Evolutionary conservation across 1,140 invertebrate species (phyloP), one percentile per base, ranked within the genome.

Genomic region (Coptotermes formosanus): DNA sequence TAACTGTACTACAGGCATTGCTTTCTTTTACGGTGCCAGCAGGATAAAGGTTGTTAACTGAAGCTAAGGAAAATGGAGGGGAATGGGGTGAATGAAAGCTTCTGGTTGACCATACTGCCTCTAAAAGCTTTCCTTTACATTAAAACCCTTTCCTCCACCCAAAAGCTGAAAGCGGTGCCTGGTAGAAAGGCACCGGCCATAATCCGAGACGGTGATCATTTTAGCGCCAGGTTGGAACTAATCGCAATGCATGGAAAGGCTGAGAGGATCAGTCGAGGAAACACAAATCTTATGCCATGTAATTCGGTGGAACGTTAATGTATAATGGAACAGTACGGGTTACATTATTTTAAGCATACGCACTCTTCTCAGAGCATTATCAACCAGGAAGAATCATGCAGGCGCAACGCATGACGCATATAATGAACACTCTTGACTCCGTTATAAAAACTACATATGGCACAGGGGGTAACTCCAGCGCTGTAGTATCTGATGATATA

Each of bases 71-170:
- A 75, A 30, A 75, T 30, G 64, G 7, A 75, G 64, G n/a, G 64
- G 64, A 25, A 30, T 25, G 64, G 25, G 64, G 64, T 30, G 64
- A 75, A 75, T 75, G 64, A 75, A 75, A 30, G 64, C 64, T 75
- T 75, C 64, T 75, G 64, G 64, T 75, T 75, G 64, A 75, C 64
- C 64, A 75, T 25, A 75, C 64, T 75, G 64, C 64, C 64, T 75
- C 64, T 75, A 75, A 75, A 75, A 75, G 64, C 64, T 75, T 75
- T 75, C 64, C 64, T 75, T 75, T 75, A 75, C 64, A 75, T 75
- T 75, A 75, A 75, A 75, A 75, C 64, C 64, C 64, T 75, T 14
- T 25, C 25, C 25, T 14, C 52, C 0, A 12, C 45, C 14, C 45
- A 19, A 19, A 75, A 75, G 64, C 64, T 75, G 64, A 75, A 30